Evolutionary conservation across 2,888 invertebrate genomes (phyloP).

Genomic region (Bugula neritina): DNA sequence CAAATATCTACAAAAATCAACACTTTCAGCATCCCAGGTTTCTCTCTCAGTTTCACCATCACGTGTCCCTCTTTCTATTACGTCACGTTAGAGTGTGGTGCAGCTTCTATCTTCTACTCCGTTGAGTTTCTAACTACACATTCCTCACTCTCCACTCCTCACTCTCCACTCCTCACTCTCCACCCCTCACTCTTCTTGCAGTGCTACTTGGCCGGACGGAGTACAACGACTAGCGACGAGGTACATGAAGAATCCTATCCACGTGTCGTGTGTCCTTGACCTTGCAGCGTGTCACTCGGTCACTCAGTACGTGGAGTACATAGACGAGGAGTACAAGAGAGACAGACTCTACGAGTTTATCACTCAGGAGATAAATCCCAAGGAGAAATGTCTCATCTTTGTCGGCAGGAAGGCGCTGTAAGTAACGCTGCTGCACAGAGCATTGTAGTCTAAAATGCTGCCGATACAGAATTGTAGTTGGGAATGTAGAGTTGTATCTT

Average conservation of each 20-base stretch:
- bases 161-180: too few species aligned
- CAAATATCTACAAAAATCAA: too few species aligned
- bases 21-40: too few species aligned
- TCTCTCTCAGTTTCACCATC: too few species aligned
- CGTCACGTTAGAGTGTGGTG: too few species aligned
- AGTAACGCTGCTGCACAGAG: slow-evolving; percentile 33
- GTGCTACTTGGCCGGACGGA: slow-evolving; percentile 87
- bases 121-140: too few species aligned
- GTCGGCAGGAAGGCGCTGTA: slow-evolving; percentile 73
- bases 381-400: slow-evolving; percentile 83
- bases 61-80: too few species aligned
- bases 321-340: slow-evolving; percentile 69
- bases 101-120: too few species aligned
- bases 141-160: too few species aligned
- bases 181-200: too few species aligned
- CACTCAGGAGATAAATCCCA: slow-evolving; percentile 62
- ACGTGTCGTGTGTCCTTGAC: slow-evolving; percentile 78
- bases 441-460: neutral
- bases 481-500: too few species aligned
- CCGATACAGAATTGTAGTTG: too few species aligned
- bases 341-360: slow-evolving; percentile 65
- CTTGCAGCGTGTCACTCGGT: slow-evolving; percentile 84
- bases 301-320: slow-evolving; percentile 69
- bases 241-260: slow-evolving; percentile 83
- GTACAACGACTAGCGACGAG: slow-evolving; percentile 77